Percentiles rank a stretch among this genome's conserved stretches.
Evolutionary conservation across 1,140 invertebrate species (phyloP).

Genomic region (Bombus confusus): DNA sequence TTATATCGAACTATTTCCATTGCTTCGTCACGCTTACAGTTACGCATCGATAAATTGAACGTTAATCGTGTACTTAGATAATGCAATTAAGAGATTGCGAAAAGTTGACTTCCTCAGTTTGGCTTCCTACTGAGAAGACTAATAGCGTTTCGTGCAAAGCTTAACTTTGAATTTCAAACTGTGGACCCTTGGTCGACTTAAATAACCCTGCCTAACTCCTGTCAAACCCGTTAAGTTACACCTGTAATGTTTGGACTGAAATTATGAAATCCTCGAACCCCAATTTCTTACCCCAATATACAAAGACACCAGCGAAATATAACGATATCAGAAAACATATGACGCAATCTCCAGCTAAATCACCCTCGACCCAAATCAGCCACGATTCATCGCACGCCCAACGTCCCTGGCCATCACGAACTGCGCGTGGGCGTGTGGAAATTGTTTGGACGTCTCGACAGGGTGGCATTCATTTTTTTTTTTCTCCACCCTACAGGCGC

Average conservation of each 20-base stretch:
- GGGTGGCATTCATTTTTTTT: constrained; percentile 15
- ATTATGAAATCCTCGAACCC: background rate
- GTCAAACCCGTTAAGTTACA: no score
- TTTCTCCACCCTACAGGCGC: background rate
- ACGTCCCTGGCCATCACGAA: background rate
- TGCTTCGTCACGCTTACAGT: no score
- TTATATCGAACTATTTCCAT: no score
- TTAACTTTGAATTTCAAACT: no score
- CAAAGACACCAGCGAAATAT: background rate
- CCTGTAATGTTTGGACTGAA: background rate
- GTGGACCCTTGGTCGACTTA: background rate
- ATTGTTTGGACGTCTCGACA: constrained; percentile 22
- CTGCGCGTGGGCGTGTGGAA: background rate
- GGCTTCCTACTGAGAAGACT: no score
- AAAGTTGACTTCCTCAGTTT: no score
- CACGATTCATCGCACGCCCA: no score
- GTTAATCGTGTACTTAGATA: no score
- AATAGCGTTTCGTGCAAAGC: no score
- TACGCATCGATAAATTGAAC: no score
- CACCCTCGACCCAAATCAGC: background rate
- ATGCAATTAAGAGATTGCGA: no score
- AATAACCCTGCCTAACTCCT: background rate
- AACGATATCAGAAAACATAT: background rate
- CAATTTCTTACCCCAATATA: background rate
- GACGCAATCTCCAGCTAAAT: background rate